phyloP scores from a whole-genome alignment of 2,797 vertebrate genomes.

The Cottoperca gobio region DNA sequence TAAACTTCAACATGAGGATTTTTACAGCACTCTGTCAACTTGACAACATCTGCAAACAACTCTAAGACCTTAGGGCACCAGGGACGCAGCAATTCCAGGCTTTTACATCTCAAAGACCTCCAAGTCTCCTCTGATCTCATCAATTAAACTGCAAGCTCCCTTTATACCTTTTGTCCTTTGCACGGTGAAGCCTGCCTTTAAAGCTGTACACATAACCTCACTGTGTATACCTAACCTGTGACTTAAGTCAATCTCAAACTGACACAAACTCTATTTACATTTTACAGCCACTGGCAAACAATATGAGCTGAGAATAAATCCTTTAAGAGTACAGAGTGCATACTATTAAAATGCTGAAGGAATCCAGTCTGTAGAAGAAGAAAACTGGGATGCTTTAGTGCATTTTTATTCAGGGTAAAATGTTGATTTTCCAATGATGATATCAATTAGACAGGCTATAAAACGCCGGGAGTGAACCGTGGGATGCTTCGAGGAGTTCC shows the following conservation, averaged over 20 bases:
- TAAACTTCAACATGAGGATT: constrained; percentile 55
- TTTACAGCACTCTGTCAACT: constrained; percentile 53
- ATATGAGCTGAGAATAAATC: not conserved
- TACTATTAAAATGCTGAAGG: not conserved
- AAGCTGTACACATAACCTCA: constrained; percentile 27
- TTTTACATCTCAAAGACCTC: constrained; percentile 62
- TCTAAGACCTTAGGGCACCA: constrained; percentile 44
- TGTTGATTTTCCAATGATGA: constrained; percentile 22
- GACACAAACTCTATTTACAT: constrained; percentile 18
- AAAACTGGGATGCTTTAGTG: not conserved
- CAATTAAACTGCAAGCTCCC: constrained; percentile 63
- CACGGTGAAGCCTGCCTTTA: constrained; percentile 32
- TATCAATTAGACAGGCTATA: constrained; percentile 39
- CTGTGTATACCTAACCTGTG: too few relatives aligned
- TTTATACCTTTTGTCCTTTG: constrained; percentile 66
- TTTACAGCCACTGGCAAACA: not conserved
- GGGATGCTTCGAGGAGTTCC: constrained; percentile 32
- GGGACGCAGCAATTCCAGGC: constrained; percentile 48
- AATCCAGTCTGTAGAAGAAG: constrained; percentile 8
- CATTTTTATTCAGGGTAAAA: constrained; percentile 14
- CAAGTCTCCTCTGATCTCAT: constrained; percentile 72
- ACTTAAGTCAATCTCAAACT: constrained; percentile 36
- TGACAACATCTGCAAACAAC: constrained; percentile 70
- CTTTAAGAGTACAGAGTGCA: not conserved
- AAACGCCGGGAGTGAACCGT: constrained; percentile 28